Percentiles rank a stretch among this genome's conserved stretches.
These are phyloP conservation scores for Platorchestia sp. DNA, from an alignment of 1,140 invertebrate genomes.

Conservation along the genomic window DNA sequence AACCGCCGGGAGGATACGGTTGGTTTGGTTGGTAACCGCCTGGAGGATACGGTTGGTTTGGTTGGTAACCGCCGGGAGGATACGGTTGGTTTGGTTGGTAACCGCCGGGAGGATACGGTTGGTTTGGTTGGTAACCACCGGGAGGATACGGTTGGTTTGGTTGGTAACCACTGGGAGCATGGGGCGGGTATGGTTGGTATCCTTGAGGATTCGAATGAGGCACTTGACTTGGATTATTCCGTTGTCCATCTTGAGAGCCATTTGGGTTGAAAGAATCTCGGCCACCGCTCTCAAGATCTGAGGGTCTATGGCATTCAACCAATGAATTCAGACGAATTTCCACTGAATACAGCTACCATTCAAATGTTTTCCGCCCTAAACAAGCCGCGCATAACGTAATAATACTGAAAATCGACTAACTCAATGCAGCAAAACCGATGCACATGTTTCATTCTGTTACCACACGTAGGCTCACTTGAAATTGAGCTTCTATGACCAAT, in stretches of 20 bases:
- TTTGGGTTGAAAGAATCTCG: not conserved
- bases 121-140: not conserved
- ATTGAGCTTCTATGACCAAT: not conserved
- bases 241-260: not conserved
- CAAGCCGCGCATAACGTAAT: no score
- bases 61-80: not conserved
- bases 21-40: constrained; percentile 24
- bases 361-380: no score
- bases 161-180: not conserved
- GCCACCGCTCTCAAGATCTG: not conserved
- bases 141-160: not conserved
- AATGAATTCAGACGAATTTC: not conserved
- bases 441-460: not conserved
- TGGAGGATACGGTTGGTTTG: not conserved
- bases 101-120: not conserved
- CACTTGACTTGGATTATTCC: not conserved
- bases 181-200: not conserved
- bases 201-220: not conserved
- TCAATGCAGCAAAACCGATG: not conserved
- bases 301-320: not conserved
- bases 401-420: no score
- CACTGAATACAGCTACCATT: no score
- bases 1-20: not conserved
- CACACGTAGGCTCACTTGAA: not conserved
- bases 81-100: constrained; percentile 13